phyloP scores from a whole-genome alignment of 35 echinoderm and acorn worm species.

The Lytechinus variegatus region DNA sequence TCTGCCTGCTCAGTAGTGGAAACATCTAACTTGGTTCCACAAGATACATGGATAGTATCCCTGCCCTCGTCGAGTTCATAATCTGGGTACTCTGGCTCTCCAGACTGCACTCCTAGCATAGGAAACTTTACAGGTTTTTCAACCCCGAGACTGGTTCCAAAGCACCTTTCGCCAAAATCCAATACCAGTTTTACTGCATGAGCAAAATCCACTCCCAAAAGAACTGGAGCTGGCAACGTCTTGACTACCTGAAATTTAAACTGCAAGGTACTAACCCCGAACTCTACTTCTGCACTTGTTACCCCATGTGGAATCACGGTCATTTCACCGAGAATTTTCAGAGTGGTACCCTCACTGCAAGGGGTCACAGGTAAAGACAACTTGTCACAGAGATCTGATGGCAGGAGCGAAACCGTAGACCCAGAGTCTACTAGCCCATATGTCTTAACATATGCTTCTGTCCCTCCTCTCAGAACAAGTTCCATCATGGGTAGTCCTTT shows the following conservation, averaged over 20 bases:
- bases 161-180: no score
- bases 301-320: no score
- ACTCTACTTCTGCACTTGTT: no score
- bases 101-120: conserved; percentile 25
- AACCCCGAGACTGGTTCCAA: conserved; percentile 14
- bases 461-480: not conserved
- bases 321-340: no score
- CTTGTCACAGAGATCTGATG: conserved; percentile 48
- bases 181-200: no score
- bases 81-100: conserved; percentile 40
- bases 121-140: conserved; percentile 48
- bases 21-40: not conserved
- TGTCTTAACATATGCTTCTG: not conserved
- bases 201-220: no score
- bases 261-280: no score
- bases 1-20: conserved; percentile 19
- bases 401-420: conserved; percentile 49
- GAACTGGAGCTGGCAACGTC: no score
- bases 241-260: no score
- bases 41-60: not conserved
- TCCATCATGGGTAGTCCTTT: not conserved
- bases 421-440: conserved; percentile 61
- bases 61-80: not conserved
- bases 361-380: conserved; percentile 26
- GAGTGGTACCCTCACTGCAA: not conserved